Percentiles rank a stretch among this genome's conserved stretches.
These are phyloP conservation scores for Liposcelis brunnea DNA, from an alignment of 2,888 invertebrate species.

Conservation along the genomic window DNA sequence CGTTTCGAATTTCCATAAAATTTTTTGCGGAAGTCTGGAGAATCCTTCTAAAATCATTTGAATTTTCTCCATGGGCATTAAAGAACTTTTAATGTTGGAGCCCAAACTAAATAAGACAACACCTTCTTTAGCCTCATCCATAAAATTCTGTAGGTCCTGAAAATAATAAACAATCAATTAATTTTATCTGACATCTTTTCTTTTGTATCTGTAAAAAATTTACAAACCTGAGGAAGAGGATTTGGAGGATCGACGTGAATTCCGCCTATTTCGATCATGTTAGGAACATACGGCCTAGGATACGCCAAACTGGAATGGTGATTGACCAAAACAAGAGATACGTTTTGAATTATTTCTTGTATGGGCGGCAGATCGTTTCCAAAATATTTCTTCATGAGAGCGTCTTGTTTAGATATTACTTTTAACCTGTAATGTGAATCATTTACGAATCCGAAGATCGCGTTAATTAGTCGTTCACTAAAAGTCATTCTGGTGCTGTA, in stretches of 20 bases:
- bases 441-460: not conserved
- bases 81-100: conserved; percentile 21
- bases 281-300: conserved; percentile 18
- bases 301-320: conserved; percentile 18
- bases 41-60: conserved; percentile 19
- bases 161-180: conserved; percentile 3
- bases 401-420: not conserved
- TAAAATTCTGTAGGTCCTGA: conserved; percentile 17
- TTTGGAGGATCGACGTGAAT: conserved; percentile 18
- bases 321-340: conserved; percentile 19
- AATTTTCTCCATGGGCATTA: conserved; percentile 18
- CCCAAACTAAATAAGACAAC: conserved; percentile 25
- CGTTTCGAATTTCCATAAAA: conserved; percentile 17
- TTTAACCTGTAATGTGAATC: not conserved
- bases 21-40: conserved; percentile 13
- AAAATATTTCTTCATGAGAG: conserved; percentile 15
- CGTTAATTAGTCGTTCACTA: not conserved
- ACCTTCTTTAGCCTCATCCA: conserved; percentile 19
- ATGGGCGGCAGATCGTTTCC: conserved; percentile 32
- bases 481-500: not conserved
- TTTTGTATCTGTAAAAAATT: no score
- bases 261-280: conserved; percentile 19
- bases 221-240: conserved; percentile 18
- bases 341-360: conserved; percentile 30
- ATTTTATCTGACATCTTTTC: no score